Evolutionary conservation across 2,113 vertebrate species (phyloP), one percentile per base, ranked within the genome.

Genomic region (Lophius piscatorius): DNA sequence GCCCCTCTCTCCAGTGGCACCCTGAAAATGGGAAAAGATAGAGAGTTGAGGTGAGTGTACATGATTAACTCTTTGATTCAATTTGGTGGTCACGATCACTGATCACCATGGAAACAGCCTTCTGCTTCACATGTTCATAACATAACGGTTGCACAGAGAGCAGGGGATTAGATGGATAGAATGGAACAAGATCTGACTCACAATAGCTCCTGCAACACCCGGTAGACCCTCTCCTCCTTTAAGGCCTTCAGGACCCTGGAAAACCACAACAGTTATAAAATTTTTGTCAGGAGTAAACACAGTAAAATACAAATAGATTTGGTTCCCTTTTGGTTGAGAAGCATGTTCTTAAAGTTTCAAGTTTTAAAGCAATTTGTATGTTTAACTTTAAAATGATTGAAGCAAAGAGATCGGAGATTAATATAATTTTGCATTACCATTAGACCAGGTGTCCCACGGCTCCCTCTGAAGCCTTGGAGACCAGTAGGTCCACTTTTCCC

Each of bases 401-500:
- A 16, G 13, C 1, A 3, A 2, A 17, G 17, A 40, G 38, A n/a
- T 4, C 16, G n/a, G 16, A 40, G 21, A 48, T 46, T 1, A 49
- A 33, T 59, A 23, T 12, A 52, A 49, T n/a, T 46, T 3, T 73
- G 44, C 62, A 61, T 91, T 86, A 98, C 96, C 31, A 8, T 86
- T 59, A 91, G 85, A 2, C 96, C 95, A 0, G 91, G 81, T 17
- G 81, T 78, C 24, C 95, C 95, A 73, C 93, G 82, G 22, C 86
- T 81, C 1, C 95, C 96, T 0, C 92, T 90, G 58, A 96, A 93
- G 40, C 96, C 96, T 34, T 80, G 89, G n/a, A 85, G 80, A 31
- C 96, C 96, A 9, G 88, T 67, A 23, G 95, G 92, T 2, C 95
- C 96, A 46, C 83, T 93, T 83, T 96, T 96, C 1, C 96, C 95